These are phyloP conservation scores for Alouatta palliata DNA, from an alignment of 2,113 vertebrate species.

Conservation along the genomic window DNA sequence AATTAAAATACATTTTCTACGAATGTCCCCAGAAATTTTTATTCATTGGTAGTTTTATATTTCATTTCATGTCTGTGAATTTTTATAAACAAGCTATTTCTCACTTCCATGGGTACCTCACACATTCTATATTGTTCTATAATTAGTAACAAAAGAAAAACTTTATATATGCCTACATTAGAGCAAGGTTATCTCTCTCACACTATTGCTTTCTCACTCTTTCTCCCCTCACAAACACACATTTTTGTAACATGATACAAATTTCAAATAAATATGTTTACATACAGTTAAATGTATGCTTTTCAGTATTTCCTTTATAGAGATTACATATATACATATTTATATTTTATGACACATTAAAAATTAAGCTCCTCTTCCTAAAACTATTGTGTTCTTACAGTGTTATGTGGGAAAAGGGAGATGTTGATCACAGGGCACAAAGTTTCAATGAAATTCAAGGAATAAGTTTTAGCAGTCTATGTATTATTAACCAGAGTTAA, in stretches of 20 bases:
- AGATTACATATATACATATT: not conserved
- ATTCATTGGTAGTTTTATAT: constrained; percentile 38
- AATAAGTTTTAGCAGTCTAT: not conserved
- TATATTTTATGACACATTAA: not conserved
- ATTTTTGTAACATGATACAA: not conserved
- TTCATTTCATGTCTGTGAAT: constrained; percentile 48
- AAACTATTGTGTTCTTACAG: not conserved
- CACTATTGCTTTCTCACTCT: not conserved
- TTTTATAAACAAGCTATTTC: constrained; percentile 57
- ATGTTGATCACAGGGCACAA: not conserved
- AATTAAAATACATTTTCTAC: constrained; percentile 79
- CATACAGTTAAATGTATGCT: not conserved
- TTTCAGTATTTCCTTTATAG: not conserved
- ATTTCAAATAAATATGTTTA: not conserved
- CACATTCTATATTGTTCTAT: not conserved
- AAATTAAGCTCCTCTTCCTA: not conserved
- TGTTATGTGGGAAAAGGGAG: not conserved
- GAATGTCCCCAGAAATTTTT: constrained; percentile 55
- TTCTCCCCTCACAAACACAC: not conserved
- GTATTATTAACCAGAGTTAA: not conserved
- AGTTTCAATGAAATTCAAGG: not conserved
- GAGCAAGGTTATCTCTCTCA: not conserved
- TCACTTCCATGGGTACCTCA: constrained; percentile 16
- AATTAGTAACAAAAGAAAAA: constrained; percentile 5
- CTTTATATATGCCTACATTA: not conserved